Base-by-base conservation (phyloP, 2,888 invertebrate species). In the Tenthredo notha region DNA sequence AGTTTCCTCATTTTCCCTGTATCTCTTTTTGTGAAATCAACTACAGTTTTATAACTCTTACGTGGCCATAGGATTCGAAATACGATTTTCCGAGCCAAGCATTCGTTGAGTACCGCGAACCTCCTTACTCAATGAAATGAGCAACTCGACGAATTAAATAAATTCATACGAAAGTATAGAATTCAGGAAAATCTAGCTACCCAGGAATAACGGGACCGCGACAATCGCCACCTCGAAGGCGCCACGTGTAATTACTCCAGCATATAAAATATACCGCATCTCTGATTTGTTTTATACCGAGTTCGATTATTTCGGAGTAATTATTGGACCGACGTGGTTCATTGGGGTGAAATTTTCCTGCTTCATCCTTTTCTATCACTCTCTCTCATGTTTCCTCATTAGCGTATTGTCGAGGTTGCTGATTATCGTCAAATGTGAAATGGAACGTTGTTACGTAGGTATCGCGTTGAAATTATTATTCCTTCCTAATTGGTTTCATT, bases 401-500 rank as follows among this genome's bases (percentile, higher is more conserved):
- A 83, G 82, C 82, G 82, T 67, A 83, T 83, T 83, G 82, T 80
- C 61, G 80, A 21, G 61, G 25, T 10, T 33, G 82, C 65, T 83
- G 67, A 67, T 83, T 83, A 80, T 12, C 61, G 40, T 61, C 9
- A 80, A 61, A 58, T 58, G 37, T 21, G 21, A 80, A 80, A 37
- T 21, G 61, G 50, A 61, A 40, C 77, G 50, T 77, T 29, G 50
- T 18, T 75, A 29, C 25, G 25, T 21, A 33, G 25, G 6, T 50
- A 29, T 77, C 33, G 78, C 3, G 12, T 58, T 7, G 58, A 78
- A 78, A 78, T 78, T 61, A 78, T 78, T 78, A 78, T 78, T 21
- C 78, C 58, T 78, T 78, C 33, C 78, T 78, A 78, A 54, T 40
- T 78, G 78, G 78, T 78, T 78, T 78, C 78, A 78, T 78, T 58